Base-by-base conservation (phyloP, 2,113 vertebrate species). In the Dicrurus megarhynchus region DNA sequence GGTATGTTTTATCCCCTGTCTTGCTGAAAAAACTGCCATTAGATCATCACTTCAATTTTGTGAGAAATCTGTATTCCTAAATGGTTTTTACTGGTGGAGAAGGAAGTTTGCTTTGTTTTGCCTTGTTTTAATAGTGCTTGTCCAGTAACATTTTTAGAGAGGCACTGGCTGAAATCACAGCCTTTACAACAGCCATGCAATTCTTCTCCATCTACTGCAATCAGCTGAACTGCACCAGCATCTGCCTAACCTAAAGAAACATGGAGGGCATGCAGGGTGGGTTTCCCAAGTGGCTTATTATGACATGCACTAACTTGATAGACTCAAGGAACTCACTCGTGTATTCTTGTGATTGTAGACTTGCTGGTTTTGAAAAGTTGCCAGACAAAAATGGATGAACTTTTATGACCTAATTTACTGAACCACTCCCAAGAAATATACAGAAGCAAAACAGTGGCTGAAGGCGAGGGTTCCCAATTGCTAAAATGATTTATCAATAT, bases 401-500 rank as follows among this genome's bases (percentile, higher is more conserved):
- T 95, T 97, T 93, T 91, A 94, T 13, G 8, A 83, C 50, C 37
- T 93, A 68, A 93, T 87, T 89, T 90, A 84, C 56, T 70, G 61
- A 97, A 76, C 68, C 70, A 89, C 52, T 89, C 82, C 41, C n/a
- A 86, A 81, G 84, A 26, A 96, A 91, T 59, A 89, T 19, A 63
- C 11, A 84, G 56, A 77, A 95, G 85, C 71, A 91, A 94, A 95
- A 95, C 44, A 64, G 74, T 55, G 80, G 77, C 32, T 93, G 81
- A 96, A 75, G 80, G 65, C 71, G 15, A 70, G 37, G 61, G n/a
- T n/a, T 96, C 19, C 18, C 81, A 71, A 41, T 33, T 35, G 39
- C 33, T 69, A 67, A 79, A 73, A 80, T 44, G 11, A 69, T 77
- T 65, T 93, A 77, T 35, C 1, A 0, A 44, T 77, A 93, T 23